Conservation (phyloP, 2,888 invertebrate species). For the Noctua janthe region DNA sequence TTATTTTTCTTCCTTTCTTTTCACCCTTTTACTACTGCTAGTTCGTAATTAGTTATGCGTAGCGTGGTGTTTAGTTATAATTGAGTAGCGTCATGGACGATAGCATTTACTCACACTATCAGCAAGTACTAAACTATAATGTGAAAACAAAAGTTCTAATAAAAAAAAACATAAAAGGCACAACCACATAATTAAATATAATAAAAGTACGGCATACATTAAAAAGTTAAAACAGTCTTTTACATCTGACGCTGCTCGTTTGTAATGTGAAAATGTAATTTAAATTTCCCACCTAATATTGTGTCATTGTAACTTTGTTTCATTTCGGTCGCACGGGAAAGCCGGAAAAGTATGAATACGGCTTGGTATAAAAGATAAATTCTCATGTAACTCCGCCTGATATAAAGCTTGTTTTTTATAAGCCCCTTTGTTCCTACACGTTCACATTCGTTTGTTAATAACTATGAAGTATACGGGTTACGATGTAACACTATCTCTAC, state of each 20-base stretch:
- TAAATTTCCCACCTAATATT: conserved; percentile 53
- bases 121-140: background rate
- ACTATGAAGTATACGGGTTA: conserved; percentile 38
- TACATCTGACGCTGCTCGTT: conserved; percentile 31
- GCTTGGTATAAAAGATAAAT: conserved; percentile 55
- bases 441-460: conserved; percentile 34
- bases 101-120: background rate
- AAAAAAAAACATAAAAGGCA: background rate
- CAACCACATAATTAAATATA: background rate
- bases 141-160: background rate
- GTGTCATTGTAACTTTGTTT: conserved; percentile 61
- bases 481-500: conserved; percentile 26
- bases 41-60: too few species aligned
- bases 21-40: too few species aligned
- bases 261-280: conserved; percentile 61
- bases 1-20: too few species aligned
- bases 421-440: conserved; percentile 23
- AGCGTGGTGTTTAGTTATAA: background rate
- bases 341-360: conserved; percentile 48
- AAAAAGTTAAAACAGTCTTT: conserved; percentile 32
- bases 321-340: conserved; percentile 43
- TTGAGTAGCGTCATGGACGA: background rate
- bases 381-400: conserved; percentile 34
- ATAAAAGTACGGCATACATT: background rate
- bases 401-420: conserved; percentile 46